A percentile compares a stretch with the other conserved stretches of the same genome.
Conservation (phyloP, 1,140 invertebrate species). For the Drosophila bocki region DNA sequence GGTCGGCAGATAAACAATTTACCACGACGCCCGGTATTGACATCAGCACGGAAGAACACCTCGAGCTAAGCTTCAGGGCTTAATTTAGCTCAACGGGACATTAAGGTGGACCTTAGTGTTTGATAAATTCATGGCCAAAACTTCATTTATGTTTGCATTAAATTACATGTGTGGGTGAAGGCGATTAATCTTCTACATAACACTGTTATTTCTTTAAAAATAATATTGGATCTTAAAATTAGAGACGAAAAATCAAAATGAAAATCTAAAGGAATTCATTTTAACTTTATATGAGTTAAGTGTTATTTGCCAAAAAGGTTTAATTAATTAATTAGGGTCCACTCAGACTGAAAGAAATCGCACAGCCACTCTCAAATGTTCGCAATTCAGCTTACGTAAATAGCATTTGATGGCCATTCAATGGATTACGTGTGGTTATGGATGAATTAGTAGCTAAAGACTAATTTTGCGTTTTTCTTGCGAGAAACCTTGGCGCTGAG, state of each 20-base stretch:
- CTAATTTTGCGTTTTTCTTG: conserved; percentile 8
- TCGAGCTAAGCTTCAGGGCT: conserved; percentile 7
- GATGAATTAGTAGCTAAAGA: conserved; percentile 11
- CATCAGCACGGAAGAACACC: conserved; percentile 38
- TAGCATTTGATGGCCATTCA: conserved; percentile 28
- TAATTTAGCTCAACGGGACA: neutral
- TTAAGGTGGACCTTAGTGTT: neutral
- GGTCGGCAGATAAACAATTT: conserved; percentile 43
- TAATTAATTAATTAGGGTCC: neutral
- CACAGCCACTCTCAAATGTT: neutral
- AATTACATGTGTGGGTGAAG: too few species aligned
- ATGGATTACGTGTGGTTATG: conserved; percentile 28
- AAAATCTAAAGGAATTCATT: neutral
- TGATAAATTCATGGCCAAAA: too few species aligned
- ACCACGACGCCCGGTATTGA: conserved; percentile 5
- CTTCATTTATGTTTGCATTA: neutral
- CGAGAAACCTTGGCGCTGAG: conserved; percentile 11
- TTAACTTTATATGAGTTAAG: too few species aligned
- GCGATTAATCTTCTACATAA: neutral
- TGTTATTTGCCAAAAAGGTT: too few species aligned
- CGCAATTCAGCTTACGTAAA: conserved; percentile 9
- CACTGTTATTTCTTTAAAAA: neutral
- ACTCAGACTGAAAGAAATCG: neutral
- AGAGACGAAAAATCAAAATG: neutral
- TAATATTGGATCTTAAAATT: neutral